Percentiles rank a stretch among this genome's conserved stretches.
These are phyloP conservation scores for Thumatha senex DNA, from an alignment of 2,888 invertebrate species.

Conservation along the genomic window DNA sequence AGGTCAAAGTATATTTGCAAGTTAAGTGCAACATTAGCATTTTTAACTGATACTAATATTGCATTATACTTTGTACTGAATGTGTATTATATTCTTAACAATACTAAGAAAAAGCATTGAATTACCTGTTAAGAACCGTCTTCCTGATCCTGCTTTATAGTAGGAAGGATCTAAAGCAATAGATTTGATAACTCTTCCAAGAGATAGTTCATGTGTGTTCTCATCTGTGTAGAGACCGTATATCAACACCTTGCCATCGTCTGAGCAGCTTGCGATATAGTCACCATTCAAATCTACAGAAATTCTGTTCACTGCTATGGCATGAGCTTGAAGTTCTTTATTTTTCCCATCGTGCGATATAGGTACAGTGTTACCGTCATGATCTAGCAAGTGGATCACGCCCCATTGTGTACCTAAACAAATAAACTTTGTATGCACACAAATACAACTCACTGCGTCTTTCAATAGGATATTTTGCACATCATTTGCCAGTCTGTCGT, in stretches of 20 bases:
- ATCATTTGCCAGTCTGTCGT: conserved; percentile 94
- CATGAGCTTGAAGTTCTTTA: conserved; percentile 90
- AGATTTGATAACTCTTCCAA: conserved; percentile 93
- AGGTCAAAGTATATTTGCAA: no score
- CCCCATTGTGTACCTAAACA: conserved; percentile 97
- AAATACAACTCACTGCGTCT: conserved; percentile 94
- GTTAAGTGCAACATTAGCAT: no score
- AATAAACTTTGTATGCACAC: conserved; percentile 97
- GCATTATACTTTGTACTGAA: no score
- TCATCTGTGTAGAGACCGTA: conserved; percentile 94
- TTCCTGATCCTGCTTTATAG: conserved; percentile 88
- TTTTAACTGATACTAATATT: no score
- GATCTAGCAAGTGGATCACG: conserved; percentile 94
- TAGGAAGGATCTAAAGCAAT: conserved; percentile 94
- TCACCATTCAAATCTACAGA: conserved; percentile 97
- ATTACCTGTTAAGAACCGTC: conserved; percentile 90
- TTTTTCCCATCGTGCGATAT: conserved; percentile 83
- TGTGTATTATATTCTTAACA: no score
- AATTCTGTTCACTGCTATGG: conserved; percentile 96
- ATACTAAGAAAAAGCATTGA: not conserved
- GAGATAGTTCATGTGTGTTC: conserved; percentile 89
- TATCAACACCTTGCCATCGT: conserved; percentile 94
- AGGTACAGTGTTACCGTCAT: conserved; percentile 91
- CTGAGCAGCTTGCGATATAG: conserved; percentile 95
- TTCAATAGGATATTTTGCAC: conserved; percentile 91